Evolutionary conservation across 2,113 vertebrate species (phyloP).

Genomic region (Cynocephalus volans): DNA sequence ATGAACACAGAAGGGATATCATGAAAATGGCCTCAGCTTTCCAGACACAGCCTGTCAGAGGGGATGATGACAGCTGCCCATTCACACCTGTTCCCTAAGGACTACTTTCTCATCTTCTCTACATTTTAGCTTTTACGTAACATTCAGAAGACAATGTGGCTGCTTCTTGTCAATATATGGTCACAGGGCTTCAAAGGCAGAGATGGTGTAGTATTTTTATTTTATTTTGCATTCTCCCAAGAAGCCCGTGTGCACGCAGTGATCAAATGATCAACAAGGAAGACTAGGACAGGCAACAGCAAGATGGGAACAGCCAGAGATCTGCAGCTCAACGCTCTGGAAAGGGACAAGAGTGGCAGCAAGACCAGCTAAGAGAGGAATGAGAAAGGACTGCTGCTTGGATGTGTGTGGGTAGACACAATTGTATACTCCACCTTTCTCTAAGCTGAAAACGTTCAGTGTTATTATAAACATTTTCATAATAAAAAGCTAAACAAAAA

Average conservation of each 20-base stretch:
- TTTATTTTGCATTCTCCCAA: slow-evolving; percentile 15
- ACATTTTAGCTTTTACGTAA: neutral
- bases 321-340: neutral
- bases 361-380: neutral
- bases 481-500: neutral
- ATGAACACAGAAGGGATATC: neutral
- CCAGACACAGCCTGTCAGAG: neutral
- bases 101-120: neutral
- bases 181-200: neutral
- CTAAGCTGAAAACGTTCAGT: neutral
- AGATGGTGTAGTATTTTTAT: neutral
- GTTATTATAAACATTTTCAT: neutral
- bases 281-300: neutral
- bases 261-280: neutral
- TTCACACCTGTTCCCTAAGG: neutral
- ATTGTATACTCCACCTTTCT: neutral
- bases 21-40: neutral
- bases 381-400: too few relatives aligned
- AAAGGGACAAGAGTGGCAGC: too few relatives aligned
- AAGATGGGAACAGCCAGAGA: neutral
- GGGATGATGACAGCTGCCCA: neutral
- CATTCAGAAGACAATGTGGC: neutral
- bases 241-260: neutral
- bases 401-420: neutral
- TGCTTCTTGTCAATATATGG: neutral